phyloP scores from a whole-genome alignment of 2,113 vertebrate species.

The Burhinus bistriatus region DNA sequence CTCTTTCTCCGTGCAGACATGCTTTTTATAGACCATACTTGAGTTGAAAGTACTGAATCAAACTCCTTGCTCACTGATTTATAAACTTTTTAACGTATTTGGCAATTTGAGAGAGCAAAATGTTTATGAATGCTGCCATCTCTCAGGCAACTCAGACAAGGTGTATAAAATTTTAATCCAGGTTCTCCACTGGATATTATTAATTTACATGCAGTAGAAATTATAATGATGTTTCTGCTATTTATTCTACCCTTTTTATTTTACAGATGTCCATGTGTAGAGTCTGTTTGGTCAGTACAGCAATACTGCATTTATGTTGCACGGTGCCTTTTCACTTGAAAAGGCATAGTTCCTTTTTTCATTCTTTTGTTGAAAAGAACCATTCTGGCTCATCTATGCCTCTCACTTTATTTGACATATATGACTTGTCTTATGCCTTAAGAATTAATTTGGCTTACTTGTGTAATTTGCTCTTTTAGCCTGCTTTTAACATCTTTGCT shows the following conservation, averaged over 20 bases:
- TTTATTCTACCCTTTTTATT: background rate
- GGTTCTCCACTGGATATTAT: background rate
- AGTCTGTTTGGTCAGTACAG: background rate
- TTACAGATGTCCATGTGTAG: background rate
- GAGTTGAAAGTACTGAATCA: background rate
- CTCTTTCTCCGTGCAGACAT: background rate
- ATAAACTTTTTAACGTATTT: background rate
- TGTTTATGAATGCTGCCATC: background rate
- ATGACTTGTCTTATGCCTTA: background rate
- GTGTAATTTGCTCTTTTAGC: constrained; percentile 41
- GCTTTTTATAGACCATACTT: background rate
- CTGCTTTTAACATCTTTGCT: constrained; percentile 34
- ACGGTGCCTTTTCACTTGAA: background rate
- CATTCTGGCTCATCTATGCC: background rate
- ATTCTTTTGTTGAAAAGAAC: background rate
- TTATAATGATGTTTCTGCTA: background rate
- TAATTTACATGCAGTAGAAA: background rate
- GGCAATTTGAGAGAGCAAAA: background rate
- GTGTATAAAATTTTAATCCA: background rate
- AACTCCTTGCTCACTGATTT: background rate
- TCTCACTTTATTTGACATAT: background rate
- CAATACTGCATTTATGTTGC: background rate
- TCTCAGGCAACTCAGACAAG: background rate
- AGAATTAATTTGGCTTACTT: constrained; percentile 17
- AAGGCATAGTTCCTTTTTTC: background rate